Conservation (phyloP, 1,140 invertebrate species). For the Ephestia elutella region DNA sequence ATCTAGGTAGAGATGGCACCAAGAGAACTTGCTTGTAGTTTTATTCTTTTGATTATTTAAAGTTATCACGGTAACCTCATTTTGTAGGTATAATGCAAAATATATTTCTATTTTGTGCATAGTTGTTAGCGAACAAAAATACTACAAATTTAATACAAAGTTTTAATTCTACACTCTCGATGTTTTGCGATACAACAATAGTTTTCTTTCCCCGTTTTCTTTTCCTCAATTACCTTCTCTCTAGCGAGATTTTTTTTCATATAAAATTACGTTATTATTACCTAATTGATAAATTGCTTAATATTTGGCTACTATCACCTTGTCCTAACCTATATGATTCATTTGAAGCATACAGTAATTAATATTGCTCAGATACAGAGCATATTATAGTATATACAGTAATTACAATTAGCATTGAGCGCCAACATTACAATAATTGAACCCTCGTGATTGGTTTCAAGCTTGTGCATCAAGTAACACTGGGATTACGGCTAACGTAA, state of each 20-base stretch:
- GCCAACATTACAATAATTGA: constrained; percentile 24
- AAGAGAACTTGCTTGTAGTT: too few relatives aligned
- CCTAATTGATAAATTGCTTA: constrained; percentile 41
- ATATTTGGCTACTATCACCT: constrained; percentile 65
- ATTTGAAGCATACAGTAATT: constrained; percentile 50
- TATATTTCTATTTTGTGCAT: too few relatives aligned
- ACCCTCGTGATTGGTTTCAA: constrained; percentile 10
- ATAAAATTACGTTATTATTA: constrained; percentile 14
- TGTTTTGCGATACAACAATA: not conserved
- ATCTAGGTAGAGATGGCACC: too few relatives aligned
- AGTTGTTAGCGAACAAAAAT: too few relatives aligned
- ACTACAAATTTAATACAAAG: too few relatives aligned
- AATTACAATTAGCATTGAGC: constrained; percentile 53
- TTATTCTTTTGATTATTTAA: too few relatives aligned
- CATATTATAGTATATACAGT: constrained; percentile 53
- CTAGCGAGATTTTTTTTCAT: not conserved
- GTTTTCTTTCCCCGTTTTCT: not conserved
- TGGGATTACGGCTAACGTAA: not conserved
- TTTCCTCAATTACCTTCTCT: too few relatives aligned
- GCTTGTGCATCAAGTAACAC: constrained; percentile 4
- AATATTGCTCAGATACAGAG: constrained; percentile 35
- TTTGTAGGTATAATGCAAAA: too few relatives aligned
- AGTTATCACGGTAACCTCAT: too few relatives aligned
- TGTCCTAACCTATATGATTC: constrained; percentile 63
- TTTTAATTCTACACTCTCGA: too few relatives aligned